phyloP scores from a whole-genome alignment of 2,797 vertebrate species.

The Tympanoctomys barrerae region DNA sequence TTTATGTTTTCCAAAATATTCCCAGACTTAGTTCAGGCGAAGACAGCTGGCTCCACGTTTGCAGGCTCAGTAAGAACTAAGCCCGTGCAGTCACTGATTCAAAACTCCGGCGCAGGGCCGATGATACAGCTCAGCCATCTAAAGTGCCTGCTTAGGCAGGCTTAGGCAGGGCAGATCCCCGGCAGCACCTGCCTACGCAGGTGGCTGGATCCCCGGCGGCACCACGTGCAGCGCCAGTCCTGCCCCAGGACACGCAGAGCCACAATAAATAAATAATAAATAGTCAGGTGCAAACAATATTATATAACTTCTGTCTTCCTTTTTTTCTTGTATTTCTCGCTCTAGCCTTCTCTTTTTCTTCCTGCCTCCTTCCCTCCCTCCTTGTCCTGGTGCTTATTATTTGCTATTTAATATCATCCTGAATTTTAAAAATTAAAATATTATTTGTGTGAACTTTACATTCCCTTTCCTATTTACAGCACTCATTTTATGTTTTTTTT shows the following conservation, averaged over 20 bases:
- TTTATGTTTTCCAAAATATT: not conserved
- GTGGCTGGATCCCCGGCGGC: no score
- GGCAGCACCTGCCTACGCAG: no score
- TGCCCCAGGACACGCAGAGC: no score
- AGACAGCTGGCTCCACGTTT: not conserved
- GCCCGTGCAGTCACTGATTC: not conserved
- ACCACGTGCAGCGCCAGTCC: no score
- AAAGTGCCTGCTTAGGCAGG: no score
- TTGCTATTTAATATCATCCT: not conserved
- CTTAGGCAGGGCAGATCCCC: no score
- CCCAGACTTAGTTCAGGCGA: not conserved
- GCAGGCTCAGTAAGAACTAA: not conserved
- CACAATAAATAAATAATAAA: no score
- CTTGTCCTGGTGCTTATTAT: not conserved
- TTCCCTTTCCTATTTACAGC: not conserved
- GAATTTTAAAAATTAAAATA: slow-evolving; percentile 2
- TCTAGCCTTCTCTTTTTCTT: no score
- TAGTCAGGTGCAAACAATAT: not conserved
- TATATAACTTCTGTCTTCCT: not conserved
- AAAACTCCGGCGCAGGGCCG: not conserved
- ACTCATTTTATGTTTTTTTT: no score
- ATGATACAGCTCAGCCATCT: no score
- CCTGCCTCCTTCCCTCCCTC: not conserved
- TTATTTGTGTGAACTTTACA: not conserved
- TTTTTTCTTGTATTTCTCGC: not conserved